A percentile compares a stretch with the other conserved stretches of the same genome.
Conservation (phyloP, 2,797 vertebrate species). For the Nyctalus aviator region DNA sequence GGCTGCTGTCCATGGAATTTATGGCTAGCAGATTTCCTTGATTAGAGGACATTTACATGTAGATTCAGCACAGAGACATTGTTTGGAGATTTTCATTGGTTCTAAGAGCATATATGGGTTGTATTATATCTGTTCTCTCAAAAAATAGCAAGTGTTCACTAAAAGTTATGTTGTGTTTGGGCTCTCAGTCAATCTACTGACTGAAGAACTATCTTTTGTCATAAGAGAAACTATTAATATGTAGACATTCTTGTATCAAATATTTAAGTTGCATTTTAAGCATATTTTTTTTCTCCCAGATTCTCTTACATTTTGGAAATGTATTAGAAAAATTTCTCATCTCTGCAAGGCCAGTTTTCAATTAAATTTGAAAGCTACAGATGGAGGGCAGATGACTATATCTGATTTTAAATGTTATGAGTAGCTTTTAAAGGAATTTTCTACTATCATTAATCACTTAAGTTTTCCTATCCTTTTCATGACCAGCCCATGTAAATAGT, state of each 20-base stretch:
- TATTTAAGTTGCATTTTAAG: constrained; percentile 59
- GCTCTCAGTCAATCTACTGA: neutral
- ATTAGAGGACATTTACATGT: constrained; percentile 34
- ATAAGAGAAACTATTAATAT: constrained; percentile 18
- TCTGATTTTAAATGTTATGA: constrained; percentile 61
- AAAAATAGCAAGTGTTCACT: neutral
- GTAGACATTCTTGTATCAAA: constrained; percentile 6
- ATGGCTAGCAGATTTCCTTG: neutral
- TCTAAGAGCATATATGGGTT: neutral
- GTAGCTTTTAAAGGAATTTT: constrained; percentile 60
- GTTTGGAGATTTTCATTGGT: neutral
- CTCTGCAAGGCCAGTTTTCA: constrained; percentile 61
- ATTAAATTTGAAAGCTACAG: constrained; percentile 54
- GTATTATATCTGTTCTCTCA: constrained; percentile 42
- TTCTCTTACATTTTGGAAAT: constrained; percentile 68
- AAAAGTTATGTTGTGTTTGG: neutral
- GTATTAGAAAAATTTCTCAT: constrained; percentile 52
- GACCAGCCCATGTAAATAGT: constrained; percentile 34
- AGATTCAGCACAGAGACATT: neutral
- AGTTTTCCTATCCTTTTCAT: constrained; percentile 40
- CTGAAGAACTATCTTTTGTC: constrained; percentile 28
- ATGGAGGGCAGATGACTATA: constrained; percentile 27
- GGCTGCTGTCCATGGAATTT: neutral
- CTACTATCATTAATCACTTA: constrained; percentile 41
- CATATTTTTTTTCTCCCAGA: constrained; percentile 63